Percentiles rank a stretch among this genome's conserved stretches.
phyloP scores from a whole-genome alignment of 1,140 invertebrate genomes.

The Trypoxylus dichotomus region DNA sequence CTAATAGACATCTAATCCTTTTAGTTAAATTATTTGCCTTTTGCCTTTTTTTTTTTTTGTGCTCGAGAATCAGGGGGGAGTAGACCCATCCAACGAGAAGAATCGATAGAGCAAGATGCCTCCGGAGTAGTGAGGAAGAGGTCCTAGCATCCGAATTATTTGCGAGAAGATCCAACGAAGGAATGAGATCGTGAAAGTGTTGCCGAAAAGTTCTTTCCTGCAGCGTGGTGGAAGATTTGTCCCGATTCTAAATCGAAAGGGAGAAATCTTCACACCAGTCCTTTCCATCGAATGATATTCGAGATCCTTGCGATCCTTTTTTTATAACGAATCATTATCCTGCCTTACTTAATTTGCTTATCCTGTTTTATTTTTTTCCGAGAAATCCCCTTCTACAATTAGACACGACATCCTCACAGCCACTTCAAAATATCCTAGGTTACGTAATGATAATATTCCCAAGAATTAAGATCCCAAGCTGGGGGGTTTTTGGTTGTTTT shows the following conservation, averaged over 20 bases:
- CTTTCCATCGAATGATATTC: not conserved
- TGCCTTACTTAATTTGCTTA: not conserved
- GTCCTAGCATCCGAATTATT: not conserved
- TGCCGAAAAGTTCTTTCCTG: not conserved
- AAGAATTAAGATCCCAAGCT: not conserved
- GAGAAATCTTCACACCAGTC: no score
- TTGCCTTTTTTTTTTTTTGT: no score
- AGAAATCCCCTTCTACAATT: not conserved
- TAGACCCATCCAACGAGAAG: not conserved
- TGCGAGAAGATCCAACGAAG: constrained; percentile 12
- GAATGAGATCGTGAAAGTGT: not conserved
- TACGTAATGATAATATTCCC: constrained; percentile 10
- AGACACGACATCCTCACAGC: not conserved
- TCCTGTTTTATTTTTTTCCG: not conserved
- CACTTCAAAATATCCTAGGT: constrained; percentile 22
- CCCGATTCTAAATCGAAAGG: no score
- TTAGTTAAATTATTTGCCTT: not conserved
- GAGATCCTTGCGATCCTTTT: not conserved
- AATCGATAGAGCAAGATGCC: not conserved
- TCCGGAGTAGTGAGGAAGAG: not conserved
- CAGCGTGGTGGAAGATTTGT: not conserved
- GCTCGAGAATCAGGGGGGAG: not conserved
- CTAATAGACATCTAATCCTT: constrained; percentile 3
- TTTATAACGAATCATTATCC: not conserved
- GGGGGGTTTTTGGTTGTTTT: no score